These are phyloP conservation scores for Ovibos moschatus DNA, from an alignment of 2,113 vertebrate genomes.

Conservation along the genomic window DNA sequence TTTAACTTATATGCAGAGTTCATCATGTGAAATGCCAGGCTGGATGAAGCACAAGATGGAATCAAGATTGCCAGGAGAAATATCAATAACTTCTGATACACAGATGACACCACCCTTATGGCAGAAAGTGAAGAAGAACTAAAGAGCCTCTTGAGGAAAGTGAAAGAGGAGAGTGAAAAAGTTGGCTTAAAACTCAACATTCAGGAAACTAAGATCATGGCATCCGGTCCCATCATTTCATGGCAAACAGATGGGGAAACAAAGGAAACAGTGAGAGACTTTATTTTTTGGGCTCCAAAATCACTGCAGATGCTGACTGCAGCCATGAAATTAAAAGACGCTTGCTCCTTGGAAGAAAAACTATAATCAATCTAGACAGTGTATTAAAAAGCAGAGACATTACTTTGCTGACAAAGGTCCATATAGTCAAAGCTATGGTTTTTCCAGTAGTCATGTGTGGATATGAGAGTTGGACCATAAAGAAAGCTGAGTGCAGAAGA, in stretches of 20 bases:
- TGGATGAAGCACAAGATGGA: neutral
- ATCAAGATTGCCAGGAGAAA: neutral
- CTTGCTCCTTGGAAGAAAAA: neutral
- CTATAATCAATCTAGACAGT: neutral
- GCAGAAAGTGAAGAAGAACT: neutral
- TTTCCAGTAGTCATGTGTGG: neutral
- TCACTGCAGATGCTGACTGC: neutral
- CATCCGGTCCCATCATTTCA: neutral
- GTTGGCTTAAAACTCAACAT: neutral
- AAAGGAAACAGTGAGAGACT: neutral
- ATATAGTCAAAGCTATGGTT: neutral
- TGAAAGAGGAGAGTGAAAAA: neutral
- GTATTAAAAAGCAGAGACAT: neutral
- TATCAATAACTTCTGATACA: neutral
- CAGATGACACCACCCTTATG: neutral
- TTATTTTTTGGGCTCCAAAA: neutral
- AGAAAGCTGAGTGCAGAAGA: neutral
- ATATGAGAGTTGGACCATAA: neutral
- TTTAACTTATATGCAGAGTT: neutral
- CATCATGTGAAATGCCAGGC: rapidly evolving
- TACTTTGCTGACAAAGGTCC: neutral
- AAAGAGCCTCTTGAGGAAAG: neutral
- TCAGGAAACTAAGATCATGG: neutral
- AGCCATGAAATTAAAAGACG: neutral
- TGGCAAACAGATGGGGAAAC: neutral